A percentile compares a stretch with the other conserved stretches of the same genome.
Evolutionary conservation across 35 echinoderm and acorn worm genomes (phyloP).

Genomic region (Eucidaris tribuloides): DNA sequence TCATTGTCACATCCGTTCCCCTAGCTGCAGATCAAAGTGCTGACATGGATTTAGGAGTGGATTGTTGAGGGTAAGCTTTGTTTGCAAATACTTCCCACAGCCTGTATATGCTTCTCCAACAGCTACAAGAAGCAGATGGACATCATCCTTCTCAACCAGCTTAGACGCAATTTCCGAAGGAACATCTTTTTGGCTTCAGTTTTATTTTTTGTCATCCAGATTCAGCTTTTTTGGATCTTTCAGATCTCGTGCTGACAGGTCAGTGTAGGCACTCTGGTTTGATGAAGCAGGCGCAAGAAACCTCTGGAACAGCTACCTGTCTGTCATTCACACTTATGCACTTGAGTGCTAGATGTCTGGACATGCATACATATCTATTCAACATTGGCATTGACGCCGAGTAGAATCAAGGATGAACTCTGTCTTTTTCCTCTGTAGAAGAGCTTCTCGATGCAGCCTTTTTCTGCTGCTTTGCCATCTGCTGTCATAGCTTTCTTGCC

Average conservation of each 20-base stretch:
- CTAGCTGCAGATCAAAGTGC: not conserved
- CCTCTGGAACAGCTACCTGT: not conserved
- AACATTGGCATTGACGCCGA: conserved; percentile 14
- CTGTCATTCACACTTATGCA: conserved; percentile 43
- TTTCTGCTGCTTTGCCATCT: conserved; percentile 18
- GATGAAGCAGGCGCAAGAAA: conserved; percentile 24
- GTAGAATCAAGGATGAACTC: conserved; percentile 25
- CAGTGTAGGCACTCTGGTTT: conserved; percentile 19
- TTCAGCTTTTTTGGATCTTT: not conserved
- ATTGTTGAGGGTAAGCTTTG: conserved; percentile 14
- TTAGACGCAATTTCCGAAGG: not conserved
- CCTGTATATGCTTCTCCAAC: not conserved
- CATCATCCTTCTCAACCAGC: not conserved
- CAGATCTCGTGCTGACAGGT: not conserved
- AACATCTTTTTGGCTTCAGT: not conserved
- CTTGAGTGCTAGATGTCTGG: not conserved
- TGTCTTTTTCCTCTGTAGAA: conserved; percentile 22
- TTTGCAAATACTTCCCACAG: conserved; percentile 30
- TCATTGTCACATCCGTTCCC: not conserved
- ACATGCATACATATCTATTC: conserved; percentile 15
- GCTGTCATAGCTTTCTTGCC: conserved; percentile 2
- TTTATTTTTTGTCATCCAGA: not conserved
- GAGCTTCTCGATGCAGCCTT: not conserved
- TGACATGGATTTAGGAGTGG: not conserved
- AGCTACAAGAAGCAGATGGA: not conserved